Base-by-base conservation (phyloP, 64 coral and sea anemone genomes). In the Pocillopora damicornis region DNA sequence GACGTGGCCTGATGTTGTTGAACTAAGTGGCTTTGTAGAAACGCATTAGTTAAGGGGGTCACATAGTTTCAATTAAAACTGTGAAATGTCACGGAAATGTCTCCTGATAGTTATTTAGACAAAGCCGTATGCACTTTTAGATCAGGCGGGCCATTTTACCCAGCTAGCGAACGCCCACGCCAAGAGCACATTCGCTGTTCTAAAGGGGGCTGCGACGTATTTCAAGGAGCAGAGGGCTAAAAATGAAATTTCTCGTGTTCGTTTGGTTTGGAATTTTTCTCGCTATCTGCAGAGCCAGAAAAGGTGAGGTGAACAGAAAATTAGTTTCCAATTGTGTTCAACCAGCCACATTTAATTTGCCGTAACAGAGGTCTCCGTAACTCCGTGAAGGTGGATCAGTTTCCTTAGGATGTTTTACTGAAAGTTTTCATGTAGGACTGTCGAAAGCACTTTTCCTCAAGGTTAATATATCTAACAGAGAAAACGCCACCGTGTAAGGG, bases 1-100 rank as follows among this genome's bases (percentile, higher is more conserved):
- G 42, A 51, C 42, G 42, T 51, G 42, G 7, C 7, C 42, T 51
- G 7, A 51, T 51, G 42, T 51, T 7, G 42, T 4, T 51, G 42
- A 51, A 51, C 42, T 51, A 10, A 71, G 67, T 26, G 67, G 20
- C 67, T 71, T 20, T 69, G 11, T 20, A 51, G 25, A 63, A 35
- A n/a, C 12, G 45, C 15, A n/a, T 22, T 83, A 5, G 80, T 83
- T 15, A 9, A 36, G 62, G 63, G 18, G 81, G 81, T 85, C 81
- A 72, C 18, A 58, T 85, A 58, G 37, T 85, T 85, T 18, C 51
- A 72, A 85, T 85, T 57, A 85, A 71, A 72, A 58, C 81, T 85
- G 6, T 51, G 7, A 72, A 20, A 72, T 25, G 81, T 85, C 81
- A 85, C 81, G 81, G 81, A 85, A 51, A 85, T 85, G 0, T 68